phyloP scores from a whole-genome alignment of 1,140 invertebrate genomes.

The Scylla paramamosain region DNA sequence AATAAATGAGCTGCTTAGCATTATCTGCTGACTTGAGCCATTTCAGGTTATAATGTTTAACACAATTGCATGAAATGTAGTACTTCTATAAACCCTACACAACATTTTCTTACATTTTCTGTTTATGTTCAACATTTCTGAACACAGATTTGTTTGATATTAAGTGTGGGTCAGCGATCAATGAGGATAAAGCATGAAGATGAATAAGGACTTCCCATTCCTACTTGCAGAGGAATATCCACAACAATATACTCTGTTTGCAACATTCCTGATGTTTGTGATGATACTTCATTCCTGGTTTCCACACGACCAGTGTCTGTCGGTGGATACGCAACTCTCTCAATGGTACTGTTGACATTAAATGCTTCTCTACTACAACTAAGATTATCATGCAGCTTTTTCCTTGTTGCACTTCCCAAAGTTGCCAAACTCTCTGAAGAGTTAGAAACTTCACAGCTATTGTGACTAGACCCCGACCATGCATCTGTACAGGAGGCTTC shows the following conservation, averaged over 20 bases:
- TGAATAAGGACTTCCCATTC: constrained; percentile 76
- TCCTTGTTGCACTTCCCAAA: constrained; percentile 33
- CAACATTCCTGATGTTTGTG: constrained; percentile 16
- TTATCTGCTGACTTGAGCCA: neutral
- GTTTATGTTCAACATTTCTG: neutral
- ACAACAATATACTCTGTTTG: constrained; percentile 71
- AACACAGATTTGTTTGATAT: too few relatives aligned
- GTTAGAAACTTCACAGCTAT: constrained; percentile 30
- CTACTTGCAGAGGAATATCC: constrained; percentile 76
- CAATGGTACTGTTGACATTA: neutral
- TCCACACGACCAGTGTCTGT: neutral
- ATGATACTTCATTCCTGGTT: neutral
- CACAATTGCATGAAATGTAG: neutral
- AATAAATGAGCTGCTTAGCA: neutral
- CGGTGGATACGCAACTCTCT: neutral
- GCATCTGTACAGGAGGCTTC: constrained; percentile 39
- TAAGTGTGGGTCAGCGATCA: constrained; percentile 59
- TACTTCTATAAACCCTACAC: neutral
- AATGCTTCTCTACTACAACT: neutral
- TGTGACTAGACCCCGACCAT: constrained; percentile 60
- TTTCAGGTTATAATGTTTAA: neutral
- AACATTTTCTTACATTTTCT: neutral
- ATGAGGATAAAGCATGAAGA: constrained; percentile 74
- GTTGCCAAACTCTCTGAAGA: constrained; percentile 33
- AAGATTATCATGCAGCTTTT: constrained; percentile 47